Percentiles rank a stretch among this genome's conserved stretches.
Conservation (phyloP, 2,797 vertebrate species). For the Typhlichthys subterraneus region DNA sequence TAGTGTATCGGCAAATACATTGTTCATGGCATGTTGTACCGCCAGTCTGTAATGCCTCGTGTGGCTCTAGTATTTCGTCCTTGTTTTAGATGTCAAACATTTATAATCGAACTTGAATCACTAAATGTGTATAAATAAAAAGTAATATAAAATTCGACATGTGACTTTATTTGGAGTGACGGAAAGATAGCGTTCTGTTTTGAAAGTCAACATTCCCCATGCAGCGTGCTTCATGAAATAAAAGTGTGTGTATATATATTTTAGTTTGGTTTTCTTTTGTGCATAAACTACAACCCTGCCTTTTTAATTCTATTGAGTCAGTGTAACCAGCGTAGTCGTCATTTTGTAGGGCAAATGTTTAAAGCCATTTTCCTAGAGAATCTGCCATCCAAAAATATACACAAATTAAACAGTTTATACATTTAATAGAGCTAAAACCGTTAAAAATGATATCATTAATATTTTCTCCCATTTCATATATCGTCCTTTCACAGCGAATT, state of each 20-base stretch:
- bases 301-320: neutral
- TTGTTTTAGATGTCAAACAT: neutral
- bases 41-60: no score
- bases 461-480: neutral
- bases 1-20: rapidly evolving
- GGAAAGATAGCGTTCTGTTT: neutral
- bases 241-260: conserved; percentile 5
- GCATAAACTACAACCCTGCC: neutral
- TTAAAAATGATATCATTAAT: neutral
- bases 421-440: no score
- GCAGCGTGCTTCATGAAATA: conserved; percentile 13
- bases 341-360: conserved; percentile 3
- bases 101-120: neutral
- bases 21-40: no score
- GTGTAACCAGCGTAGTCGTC: neutral
- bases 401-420: no score
- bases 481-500: neutral
- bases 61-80: no score
- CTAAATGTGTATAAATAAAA: no score
- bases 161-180: no score
- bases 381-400: no score
- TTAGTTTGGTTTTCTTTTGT: conserved; percentile 1
- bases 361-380: no score
- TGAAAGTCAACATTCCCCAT: neutral
- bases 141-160: no score